Evolutionary conservation across 92 coral and sea anemone species (phyloP), one percentile per base, ranked within the genome.

Genomic region (Siderastrea radians): DNA sequence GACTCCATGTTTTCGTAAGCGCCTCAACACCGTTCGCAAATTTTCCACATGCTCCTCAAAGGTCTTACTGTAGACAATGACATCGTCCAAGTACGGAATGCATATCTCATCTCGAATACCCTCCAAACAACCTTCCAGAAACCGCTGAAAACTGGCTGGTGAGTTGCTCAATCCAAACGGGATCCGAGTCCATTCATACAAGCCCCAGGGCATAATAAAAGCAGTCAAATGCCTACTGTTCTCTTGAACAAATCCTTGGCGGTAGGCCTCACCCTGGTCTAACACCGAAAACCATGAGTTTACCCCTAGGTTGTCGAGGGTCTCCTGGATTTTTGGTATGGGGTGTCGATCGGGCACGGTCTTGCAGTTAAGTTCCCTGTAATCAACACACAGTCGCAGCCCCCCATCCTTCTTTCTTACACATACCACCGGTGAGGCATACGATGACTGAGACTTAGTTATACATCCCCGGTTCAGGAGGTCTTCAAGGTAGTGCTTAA

Each of bases 31-130:
- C 70, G 63, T 87, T 14, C 86, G 85, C 9, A 90, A 57, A 66
- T 90, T 81, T 52, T 85, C 90, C 72, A 90, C 90, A 64, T 90
- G 90, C 13, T 85, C 90, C 80, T 90, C 82, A 57, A 85, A 89
- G 8, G 93, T 75, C 54, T 54, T 78, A 49, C 90, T 67, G 62
- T 66, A 86, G 38, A 86, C 90, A 68, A 86, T 87, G 62, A 75
- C 80, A 52, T 85, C 93, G 54, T 79, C 93, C 65, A 90, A 68
- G 67, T 90, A 90, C 15, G 93, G 90, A 4, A 78, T 90, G 67
- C 86, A 72, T 26, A 78, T 75, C 75, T 90, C 81, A 70, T 85
- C 90, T 26, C 83, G 72, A 26, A 78, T 71, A 17, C 81, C 93
- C 9, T 76, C 93, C n/a, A 90, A 60, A 66, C 84, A 84, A 45